Base-by-base conservation (phyloP, 1,140 invertebrate genomes). In the Drosophila albomicans region DNA sequence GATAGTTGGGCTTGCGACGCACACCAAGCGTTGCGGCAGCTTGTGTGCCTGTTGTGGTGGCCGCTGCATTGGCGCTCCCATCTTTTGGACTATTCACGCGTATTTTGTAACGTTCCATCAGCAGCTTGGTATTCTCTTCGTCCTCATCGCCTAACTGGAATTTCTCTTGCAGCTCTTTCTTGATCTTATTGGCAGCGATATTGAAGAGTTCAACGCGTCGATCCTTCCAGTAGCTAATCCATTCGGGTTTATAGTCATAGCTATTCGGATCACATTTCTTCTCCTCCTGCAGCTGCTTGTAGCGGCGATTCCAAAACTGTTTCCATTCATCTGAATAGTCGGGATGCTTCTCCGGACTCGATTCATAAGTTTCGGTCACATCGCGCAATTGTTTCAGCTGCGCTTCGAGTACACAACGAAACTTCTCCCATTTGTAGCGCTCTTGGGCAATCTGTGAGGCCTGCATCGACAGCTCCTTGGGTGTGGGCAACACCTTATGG, bases 291-390 rank as follows among this genome's bases (percentile, higher is more conserved):
- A 97, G 93, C 91, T 97, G 96, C 89, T 97, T 97, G 86, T 97
- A 97, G 0, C 96, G 94, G 4, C 94, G 93, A 81, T 96, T 96
- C 96, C 96, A 97, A 86, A 97, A 97, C 82, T 95, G 95, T 82
- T 97, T 97, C 97, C 97, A 98, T 81, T 98, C 97, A 15, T 96
- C 96, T 0, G 96, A 96, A 86, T 98, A 98, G 4, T 95, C 93
- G 0, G 96, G 96, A 93, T 97, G 97, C 78, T 97, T 97, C 81
- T 98, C 96, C 0, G 97, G 97, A 91, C 96, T 96, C 79, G 96
- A 95, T 79, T 97, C 95, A 86, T 97, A 95, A 48, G 96, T 96
- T 67, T 95, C 95, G 1, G 96, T 94, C 78, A 92, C 94, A 77
- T 93, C 94, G 78, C 89, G 93, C 93, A 93, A 93, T 91, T 93